Base-by-base conservation (phyloP, 2,888 invertebrate species). In the Corbicula japonica region DNA sequence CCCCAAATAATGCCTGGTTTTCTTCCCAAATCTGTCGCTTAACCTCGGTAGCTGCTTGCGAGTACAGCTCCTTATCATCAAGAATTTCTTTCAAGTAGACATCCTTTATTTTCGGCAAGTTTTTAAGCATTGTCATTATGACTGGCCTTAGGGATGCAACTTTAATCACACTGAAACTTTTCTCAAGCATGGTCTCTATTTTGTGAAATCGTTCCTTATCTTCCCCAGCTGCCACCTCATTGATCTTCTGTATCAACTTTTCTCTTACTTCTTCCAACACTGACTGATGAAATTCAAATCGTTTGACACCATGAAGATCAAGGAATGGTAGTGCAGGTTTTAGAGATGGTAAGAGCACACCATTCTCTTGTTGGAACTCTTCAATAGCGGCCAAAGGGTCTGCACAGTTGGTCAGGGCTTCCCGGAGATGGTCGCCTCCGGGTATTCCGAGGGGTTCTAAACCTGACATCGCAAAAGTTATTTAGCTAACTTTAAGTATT, bases 21-120 rank as follows among this genome's bases (percentile, higher is more conserved):
- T 98, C 98, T 90, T 98, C 97, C 99, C 99, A 99, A 88, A 99
- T 99, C 93, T 99, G 99, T 50, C 98, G 95, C 92, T 98, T 99
- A 0, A 99, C 98, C 94, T 98, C 98, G 0, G 98, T 98, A 83
- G 98, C 97, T 10, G 98, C 98, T 87, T 98, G 98, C 87, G 96
- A 96, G 92, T 99, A 99, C 6, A 99, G 94, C 92, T 98, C 98
- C 68, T 90, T 89, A 73, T 93, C 91, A n/a, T 91, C 91, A 5
- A 92, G 93, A 80, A 94, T 91, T 60, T 91, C 96, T 85, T 95
- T 95, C 46, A 97, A 93, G 92, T 97, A 97, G 93, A 97, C 97
- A 88, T 98, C 98, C 90, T 98, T 98, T 87, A 99, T 98, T 86
- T 97, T 97, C 2, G 97, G 96, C 3, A 98, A 97, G 92, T 98